Evolutionary conservation across 2,113 vertebrate species (phyloP).

Genomic region (Callocephalon fimbriatum): DNA sequence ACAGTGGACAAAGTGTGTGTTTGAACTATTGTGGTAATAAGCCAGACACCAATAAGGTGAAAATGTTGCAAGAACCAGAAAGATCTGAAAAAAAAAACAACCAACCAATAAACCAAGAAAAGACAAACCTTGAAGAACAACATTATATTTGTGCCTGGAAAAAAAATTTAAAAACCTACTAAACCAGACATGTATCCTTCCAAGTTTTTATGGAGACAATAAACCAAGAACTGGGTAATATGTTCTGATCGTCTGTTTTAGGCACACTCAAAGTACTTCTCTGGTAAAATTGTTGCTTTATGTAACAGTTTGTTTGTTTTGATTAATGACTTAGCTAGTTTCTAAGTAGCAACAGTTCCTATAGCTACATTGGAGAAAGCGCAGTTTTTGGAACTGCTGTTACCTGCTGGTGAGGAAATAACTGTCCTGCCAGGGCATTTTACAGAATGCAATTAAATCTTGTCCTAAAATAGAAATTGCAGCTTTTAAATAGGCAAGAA

Average conservation of each 20-base stretch:
- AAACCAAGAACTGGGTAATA: neutral
- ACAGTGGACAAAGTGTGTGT: neutral
- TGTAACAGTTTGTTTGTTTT: conserved; percentile 22
- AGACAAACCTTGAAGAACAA: neutral
- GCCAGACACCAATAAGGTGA: neutral
- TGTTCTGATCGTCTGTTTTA: conserved; percentile 1
- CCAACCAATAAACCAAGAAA: neutral
- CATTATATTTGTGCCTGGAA: neutral
- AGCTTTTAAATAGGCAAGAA: neutral
- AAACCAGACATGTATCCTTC: neutral
- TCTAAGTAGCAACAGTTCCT: neutral
- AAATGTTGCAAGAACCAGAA: neutral
- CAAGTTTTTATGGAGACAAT: conserved; percentile 28
- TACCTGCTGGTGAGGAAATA: conserved; percentile 27
- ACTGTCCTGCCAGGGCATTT: neutral
- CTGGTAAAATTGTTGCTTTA: conserved; percentile 23
- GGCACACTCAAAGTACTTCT: neutral
- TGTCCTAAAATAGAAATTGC: neutral
- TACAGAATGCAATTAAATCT: neutral
- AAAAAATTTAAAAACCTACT: neutral
- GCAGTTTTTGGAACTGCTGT: neutral
- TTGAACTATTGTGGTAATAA: neutral
- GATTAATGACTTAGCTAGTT: neutral
- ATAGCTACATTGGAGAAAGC: neutral
- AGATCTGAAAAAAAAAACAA: neutral